phyloP scores from a whole-genome alignment of 1,140 invertebrate species.

The Atta texana region DNA sequence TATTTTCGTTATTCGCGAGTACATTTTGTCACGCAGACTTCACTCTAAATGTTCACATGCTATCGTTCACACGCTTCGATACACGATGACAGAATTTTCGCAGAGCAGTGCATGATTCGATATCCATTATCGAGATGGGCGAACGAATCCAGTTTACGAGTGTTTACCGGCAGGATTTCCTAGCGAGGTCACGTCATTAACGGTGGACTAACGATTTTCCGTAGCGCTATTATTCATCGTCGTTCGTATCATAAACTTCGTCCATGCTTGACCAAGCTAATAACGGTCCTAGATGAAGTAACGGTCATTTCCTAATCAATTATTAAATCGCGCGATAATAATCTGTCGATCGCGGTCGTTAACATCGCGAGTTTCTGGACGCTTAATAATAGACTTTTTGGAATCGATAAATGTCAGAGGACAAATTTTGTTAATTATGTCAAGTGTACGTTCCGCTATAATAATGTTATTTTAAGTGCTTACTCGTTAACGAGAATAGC shows the following conservation, averaged over 20 bases:
- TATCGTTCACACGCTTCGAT: neutral
- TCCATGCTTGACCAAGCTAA: slow-evolving; percentile 70
- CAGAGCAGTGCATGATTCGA: slow-evolving; percentile 41
- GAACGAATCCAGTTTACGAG: slow-evolving; percentile 68
- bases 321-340: slow-evolving; percentile 73
- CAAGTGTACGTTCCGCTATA: neutral
- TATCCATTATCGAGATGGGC: slow-evolving; percentile 71
- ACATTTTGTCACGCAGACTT: neutral
- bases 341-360: slow-evolving; percentile 66
- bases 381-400: slow-evolving; percentile 21
- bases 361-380: neutral
- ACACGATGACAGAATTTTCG: slow-evolving; percentile 34
- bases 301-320: slow-evolving; percentile 71
- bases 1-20: neutral
- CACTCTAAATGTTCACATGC: neutral
- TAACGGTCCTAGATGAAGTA: slow-evolving; percentile 64
- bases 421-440: slow-evolving; percentile 13
- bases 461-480: neutral
- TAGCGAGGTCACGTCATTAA: slow-evolving; percentile 53
- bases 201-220: slow-evolving; percentile 69
- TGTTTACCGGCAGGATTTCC: slow-evolving; percentile 73
- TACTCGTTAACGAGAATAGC: neutral
- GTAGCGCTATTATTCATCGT: slow-evolving; percentile 72
- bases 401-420: neutral
- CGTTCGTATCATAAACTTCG: slow-evolving; percentile 73